Evolutionary conservation across 2,113 vertebrate genomes (phyloP).

Genomic region (Melanotaenia duboulayi): DNA sequence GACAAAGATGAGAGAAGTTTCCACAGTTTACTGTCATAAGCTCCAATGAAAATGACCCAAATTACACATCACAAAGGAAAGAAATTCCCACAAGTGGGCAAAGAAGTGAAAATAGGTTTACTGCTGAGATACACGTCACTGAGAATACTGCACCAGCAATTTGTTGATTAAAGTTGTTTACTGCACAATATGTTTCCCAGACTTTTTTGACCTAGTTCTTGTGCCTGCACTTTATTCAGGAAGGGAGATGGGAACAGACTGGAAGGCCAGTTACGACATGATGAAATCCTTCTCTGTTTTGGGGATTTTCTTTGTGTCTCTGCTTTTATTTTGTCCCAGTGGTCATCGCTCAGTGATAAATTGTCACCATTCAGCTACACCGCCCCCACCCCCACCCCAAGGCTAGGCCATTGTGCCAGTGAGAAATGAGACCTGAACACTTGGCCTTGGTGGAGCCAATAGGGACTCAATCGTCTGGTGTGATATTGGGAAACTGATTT

Average conservation of each 20-base stretch:
- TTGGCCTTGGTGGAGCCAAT: conserved; percentile 31
- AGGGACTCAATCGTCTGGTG: conserved; percentile 17
- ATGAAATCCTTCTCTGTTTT: conserved; percentile 24
- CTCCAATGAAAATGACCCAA: conserved; percentile 17
- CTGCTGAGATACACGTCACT: conserved; percentile 15
- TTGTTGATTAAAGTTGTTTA: conserved; percentile 57
- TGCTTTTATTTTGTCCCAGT: conserved; percentile 34
- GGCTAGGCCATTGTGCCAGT: conserved; percentile 17
- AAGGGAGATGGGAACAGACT: not conserved
- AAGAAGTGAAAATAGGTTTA: conserved; percentile 20
- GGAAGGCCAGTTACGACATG: conserved; percentile 7
- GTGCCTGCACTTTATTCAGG: conserved; percentile 26
- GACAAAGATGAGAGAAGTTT: conserved; percentile 24
- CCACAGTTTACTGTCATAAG: not conserved
- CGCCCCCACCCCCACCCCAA: not conserved
- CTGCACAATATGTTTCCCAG: conserved; percentile 32
- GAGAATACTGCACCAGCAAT: conserved; percentile 27
- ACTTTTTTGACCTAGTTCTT: conserved; percentile 60
- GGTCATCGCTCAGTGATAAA: conserved; percentile 33
- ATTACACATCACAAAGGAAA: conserved; percentile 34
- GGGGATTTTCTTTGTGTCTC: conserved; percentile 24
- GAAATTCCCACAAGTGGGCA: conserved; percentile 26
- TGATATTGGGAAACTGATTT: conserved; percentile 26
- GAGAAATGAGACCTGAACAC: conserved; percentile 29
- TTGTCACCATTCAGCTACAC: conserved; percentile 1